Evolutionary conservation across 1,140 invertebrate genomes (phyloP).

Genomic region (Antheraea pernyi): DNA sequence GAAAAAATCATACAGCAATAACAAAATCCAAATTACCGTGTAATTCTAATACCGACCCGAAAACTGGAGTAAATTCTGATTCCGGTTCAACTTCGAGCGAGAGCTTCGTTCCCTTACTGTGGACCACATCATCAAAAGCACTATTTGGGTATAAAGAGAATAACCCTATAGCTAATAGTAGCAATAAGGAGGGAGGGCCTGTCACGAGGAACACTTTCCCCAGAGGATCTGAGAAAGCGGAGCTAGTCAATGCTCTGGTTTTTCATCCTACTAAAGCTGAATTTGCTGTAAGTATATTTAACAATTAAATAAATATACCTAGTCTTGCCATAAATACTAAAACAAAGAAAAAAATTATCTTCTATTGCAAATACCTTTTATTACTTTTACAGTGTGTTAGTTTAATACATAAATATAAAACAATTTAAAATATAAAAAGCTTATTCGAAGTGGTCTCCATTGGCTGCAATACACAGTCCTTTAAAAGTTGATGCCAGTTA

Average conservation of each 20-base stretch:
- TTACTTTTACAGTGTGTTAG: too few species aligned
- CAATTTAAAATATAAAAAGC: too few species aligned
- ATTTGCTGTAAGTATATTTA: constrained; percentile 34
- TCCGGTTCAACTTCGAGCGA: too few species aligned
- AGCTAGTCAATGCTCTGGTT: constrained; percentile 32
- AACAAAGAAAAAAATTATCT: too few species aligned
- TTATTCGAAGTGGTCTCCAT: too few species aligned
- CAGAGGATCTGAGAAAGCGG: constrained; percentile 4
- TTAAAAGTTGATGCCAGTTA: too few species aligned
- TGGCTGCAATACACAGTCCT: too few species aligned
- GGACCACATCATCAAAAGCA: not conserved
- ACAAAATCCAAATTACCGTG: not conserved
- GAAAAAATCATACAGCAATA: too few species aligned
- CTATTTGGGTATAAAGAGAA: not conserved
- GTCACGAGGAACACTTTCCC: not conserved
- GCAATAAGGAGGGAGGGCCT: not conserved
- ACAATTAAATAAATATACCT: not conserved
- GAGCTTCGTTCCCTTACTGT: too few species aligned
- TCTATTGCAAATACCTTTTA: too few species aligned
- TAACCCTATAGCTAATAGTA: not conserved
- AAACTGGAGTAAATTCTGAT: not conserved
- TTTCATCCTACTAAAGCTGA: constrained; percentile 41
- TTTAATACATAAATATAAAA: too few species aligned
- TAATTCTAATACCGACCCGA: not conserved
- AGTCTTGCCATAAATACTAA: too few species aligned